Conservation (phyloP, 2,888 invertebrate species). For the Cephus spinipes region DNA sequence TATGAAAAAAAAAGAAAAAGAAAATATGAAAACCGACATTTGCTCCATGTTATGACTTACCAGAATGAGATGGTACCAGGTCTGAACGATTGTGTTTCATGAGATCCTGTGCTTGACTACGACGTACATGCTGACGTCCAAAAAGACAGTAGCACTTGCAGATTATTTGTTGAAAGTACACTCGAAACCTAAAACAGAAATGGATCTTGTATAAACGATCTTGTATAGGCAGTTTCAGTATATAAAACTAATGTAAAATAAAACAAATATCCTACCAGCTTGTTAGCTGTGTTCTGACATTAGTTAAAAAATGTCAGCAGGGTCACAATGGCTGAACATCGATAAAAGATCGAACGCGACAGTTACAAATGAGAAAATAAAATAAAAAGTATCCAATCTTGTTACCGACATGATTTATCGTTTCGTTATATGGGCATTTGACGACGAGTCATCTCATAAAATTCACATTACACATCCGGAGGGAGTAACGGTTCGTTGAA, state of each 20-base stretch:
- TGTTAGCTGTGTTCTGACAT: background rate
- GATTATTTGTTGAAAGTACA: conserved; percentile 61
- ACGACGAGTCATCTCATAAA: background rate
- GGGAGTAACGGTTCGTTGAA: background rate
- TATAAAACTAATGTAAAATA: background rate
- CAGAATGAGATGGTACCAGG: conserved; percentile 40
- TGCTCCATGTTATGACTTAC: conserved; percentile 27
- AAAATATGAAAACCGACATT: conserved; percentile 4
- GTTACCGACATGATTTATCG: background rate
- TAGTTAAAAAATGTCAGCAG: background rate
- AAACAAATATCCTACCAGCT: background rate
- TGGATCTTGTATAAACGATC: conserved; percentile 2
- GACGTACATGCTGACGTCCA: conserved; percentile 70
- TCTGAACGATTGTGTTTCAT: conserved; percentile 43
- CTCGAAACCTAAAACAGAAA: conserved; percentile 55
- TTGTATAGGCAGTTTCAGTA: conserved; percentile 10
- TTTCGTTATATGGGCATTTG: background rate
- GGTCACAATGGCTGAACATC: background rate
- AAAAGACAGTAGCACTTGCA: conserved; percentile 65
- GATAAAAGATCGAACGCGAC: background rate
- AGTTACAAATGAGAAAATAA: background rate
- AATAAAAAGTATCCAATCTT: background rate
- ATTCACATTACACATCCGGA: background rate
- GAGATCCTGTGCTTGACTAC: conserved; percentile 63
- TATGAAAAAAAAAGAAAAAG: background rate